Conservation (phyloP, 2,888 invertebrate genomes). For the Xestia c-nigrum region DNA sequence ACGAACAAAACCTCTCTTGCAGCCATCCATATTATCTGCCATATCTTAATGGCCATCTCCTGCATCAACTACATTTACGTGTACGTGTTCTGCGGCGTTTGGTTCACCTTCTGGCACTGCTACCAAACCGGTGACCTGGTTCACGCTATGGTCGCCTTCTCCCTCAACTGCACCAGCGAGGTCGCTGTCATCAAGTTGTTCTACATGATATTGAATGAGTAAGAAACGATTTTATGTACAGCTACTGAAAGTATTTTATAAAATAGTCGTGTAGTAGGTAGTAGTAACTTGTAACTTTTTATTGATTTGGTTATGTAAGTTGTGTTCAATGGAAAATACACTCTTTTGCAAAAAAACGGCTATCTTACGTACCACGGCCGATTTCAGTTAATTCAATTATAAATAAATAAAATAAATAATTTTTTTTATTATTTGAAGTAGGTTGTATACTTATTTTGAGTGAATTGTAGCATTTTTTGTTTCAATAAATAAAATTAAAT, state of each 20-base stretch:
- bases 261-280: too few species aligned
- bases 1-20: conserved; percentile 1
- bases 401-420: too few species aligned
- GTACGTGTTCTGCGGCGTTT: conserved; percentile 74
- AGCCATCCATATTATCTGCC: conserved; percentile 39
- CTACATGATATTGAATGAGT: conserved; percentile 73
- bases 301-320: neutral
- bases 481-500: neutral
- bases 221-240: conserved; percentile 33
- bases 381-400: neutral
- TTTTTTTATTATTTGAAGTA: too few species aligned
- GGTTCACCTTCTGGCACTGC: conserved; percentile 75
- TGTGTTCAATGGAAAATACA: neutral
- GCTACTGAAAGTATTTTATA: neutral
- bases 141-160: conserved; percentile 72
- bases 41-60: conserved; percentile 9
- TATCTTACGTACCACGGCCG: neutral
- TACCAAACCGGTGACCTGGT: conserved; percentile 71
- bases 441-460: neutral
- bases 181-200: conserved; percentile 73
- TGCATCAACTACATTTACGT: conserved; percentile 65
- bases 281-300: neutral
- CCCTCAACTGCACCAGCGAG: conserved; percentile 73
- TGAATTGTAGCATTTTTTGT: neutral
- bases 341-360: neutral